A percentile compares a stretch with the other conserved stretches of the same genome.
These are phyloP conservation scores for Sarcophaga rosellei DNA, from an alignment of 2,888 invertebrate species.

Conservation along the genomic window DNA sequence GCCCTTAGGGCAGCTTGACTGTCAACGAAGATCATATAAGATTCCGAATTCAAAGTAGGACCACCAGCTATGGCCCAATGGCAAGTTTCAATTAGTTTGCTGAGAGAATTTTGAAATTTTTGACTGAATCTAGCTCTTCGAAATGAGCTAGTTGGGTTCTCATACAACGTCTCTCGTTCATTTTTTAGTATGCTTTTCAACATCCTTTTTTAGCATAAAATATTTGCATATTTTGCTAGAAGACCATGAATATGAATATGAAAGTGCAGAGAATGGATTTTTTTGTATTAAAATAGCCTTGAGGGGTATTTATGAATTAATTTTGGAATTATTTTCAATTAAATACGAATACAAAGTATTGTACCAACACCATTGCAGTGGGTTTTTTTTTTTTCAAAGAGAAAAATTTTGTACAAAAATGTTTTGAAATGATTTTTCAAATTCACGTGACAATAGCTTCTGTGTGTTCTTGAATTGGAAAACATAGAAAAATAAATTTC, in stretches of 20 bases:
- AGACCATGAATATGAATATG: slow-evolving; percentile 3
- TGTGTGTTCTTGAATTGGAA: too few relatives aligned
- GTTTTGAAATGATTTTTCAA: not conserved
- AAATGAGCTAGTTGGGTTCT: not conserved
- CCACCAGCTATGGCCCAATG: too few relatives aligned
- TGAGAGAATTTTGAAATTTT: too few relatives aligned
- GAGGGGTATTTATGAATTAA: slow-evolving; percentile 26
- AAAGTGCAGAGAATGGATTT: slow-evolving; percentile 13
- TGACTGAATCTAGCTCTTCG: not conserved
- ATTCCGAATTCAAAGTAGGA: too few relatives aligned
- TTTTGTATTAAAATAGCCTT: slow-evolving; percentile 26
- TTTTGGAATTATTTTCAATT: slow-evolving; percentile 39
- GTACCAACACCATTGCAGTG: too few relatives aligned
- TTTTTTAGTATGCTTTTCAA: not conserved
- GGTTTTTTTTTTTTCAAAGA: too few relatives aligned
- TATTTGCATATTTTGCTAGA: slow-evolving; percentile 38
- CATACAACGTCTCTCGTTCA: not conserved
- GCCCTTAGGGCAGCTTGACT: too few relatives aligned
- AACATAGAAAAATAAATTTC: too few relatives aligned
- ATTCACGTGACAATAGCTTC: not conserved
- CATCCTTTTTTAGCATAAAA: not conserved
- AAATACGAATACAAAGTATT: not conserved
- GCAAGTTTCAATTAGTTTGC: too few relatives aligned
- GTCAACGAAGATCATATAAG: too few relatives aligned
- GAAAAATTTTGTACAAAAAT: not conserved